These are phyloP conservation scores for Clinocottus analis DNA, from an alignment of 2,113 vertebrate genomes.

Conservation along the genomic window DNA sequence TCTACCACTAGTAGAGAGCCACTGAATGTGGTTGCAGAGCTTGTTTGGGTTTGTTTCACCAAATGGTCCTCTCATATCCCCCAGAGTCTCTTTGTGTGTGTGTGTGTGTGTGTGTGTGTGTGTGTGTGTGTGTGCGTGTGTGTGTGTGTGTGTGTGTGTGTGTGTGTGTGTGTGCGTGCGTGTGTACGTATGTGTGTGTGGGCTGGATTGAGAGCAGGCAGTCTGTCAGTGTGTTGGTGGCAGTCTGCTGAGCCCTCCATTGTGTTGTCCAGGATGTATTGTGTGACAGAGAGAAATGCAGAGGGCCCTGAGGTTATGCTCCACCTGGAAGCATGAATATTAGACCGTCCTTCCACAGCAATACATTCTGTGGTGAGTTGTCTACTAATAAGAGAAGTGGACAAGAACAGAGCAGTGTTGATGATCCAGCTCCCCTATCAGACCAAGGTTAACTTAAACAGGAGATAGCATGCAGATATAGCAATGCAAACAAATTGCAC, in stretches of 20 bases:
- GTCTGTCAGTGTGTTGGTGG: slow-evolving; percentile 65
- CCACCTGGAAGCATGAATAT: slow-evolving; percentile 68
- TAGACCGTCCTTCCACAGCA: slow-evolving; percentile 35
- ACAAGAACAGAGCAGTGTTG: slow-evolving; percentile 19
- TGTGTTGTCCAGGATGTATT: slow-evolving; percentile 65
- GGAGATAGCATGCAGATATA: slow-evolving; percentile 45
- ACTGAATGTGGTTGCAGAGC: slow-evolving; percentile 37
- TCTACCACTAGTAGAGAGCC: background rate
- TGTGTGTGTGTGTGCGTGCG: slow-evolving; percentile 35
- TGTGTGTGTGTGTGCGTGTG: slow-evolving; percentile 37
- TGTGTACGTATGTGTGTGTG: slow-evolving; percentile 20
- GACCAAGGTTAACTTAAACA: slow-evolving; percentile 32
- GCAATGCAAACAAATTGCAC: slow-evolving; percentile 60
- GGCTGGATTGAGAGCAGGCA: slow-evolving; percentile 52
- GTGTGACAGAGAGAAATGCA: slow-evolving; percentile 62
- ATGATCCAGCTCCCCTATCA: slow-evolving; percentile 8
- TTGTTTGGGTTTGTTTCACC: slow-evolving; percentile 44
- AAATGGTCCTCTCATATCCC: slow-evolving; percentile 56
- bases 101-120: slow-evolving; percentile 40
- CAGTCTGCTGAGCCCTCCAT: slow-evolving; percentile 67
- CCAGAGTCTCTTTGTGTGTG: slow-evolving; percentile 47
- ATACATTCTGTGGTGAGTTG: slow-evolving; percentile 15
- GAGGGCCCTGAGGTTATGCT: slow-evolving; percentile 57
- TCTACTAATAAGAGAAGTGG: slow-evolving; percentile 36
- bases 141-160: slow-evolving; percentile 24